Evolutionary conservation across 2,797 vertebrate species (phyloP).

Genomic region (Erethizon dorsatum): DNA sequence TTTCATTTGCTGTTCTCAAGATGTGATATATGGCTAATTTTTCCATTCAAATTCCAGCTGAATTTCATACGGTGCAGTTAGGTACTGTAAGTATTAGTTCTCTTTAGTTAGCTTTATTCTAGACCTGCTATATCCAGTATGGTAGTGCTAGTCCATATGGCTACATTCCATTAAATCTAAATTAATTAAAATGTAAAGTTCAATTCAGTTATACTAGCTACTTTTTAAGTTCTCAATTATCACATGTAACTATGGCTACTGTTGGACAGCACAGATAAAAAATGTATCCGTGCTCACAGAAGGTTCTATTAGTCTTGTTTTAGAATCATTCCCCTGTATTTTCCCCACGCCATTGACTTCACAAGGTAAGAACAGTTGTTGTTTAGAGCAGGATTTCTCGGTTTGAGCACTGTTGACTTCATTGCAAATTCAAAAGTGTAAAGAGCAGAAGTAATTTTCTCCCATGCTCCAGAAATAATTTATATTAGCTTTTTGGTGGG

Average conservation of each 20-base stretch:
- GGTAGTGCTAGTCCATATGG: not conserved
- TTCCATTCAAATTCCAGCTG: not conserved
- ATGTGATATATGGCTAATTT: not conserved
- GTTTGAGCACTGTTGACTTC: not conserved
- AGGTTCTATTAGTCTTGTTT: not conserved
- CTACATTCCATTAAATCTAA: constrained; percentile 20
- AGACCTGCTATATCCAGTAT: not conserved
- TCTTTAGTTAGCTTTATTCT: not conserved
- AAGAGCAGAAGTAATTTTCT: not conserved
- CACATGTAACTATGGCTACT: not conserved
- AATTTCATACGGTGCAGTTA: not conserved
- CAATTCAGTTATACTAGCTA: not conserved
- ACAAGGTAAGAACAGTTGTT: not conserved
- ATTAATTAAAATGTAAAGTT: not conserved
- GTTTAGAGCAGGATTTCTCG: not conserved
- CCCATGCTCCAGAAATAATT: not conserved
- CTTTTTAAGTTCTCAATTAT: not conserved
- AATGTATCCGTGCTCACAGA: not conserved
- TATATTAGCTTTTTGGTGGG: not conserved
- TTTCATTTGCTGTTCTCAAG: not conserved
- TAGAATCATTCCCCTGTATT: not conserved
- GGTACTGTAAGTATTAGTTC: not conserved
- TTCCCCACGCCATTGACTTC: not conserved
- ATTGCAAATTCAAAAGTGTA: not conserved
- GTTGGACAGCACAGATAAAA: not conserved